Evolutionary conservation across 2,888 invertebrate genomes (phyloP), one percentile per base, ranked within the genome.

Genomic region (Cheilosia vulpina): DNA sequence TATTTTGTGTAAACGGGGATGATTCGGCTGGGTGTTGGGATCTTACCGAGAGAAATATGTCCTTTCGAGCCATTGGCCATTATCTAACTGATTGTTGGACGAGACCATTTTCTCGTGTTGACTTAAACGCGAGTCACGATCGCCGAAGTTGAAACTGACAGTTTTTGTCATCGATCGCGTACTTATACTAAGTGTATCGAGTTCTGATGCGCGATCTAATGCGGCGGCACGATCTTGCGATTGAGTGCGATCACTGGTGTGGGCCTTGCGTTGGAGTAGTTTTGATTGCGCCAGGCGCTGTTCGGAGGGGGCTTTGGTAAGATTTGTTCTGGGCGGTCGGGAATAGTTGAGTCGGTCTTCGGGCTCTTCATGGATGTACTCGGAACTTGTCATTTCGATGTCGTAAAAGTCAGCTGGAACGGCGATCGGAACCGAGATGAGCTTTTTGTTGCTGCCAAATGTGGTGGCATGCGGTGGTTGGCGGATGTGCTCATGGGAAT

Each of bases 61-160:
- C 89, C 89, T 90, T 87, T 91, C 92, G 85, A 90, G 88, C 89
- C 90, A 90, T 66, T 91, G 90, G 71, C 87, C 88, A 87, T 90
- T 91, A 34, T 90, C 89, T 69, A 85, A 88, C 88, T 89, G 89
- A 88, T 89, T 89, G 87, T 88, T 89, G 87, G 89, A 87, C 69
- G 89, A 65, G 87, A 88, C 83, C 87, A 89, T 78, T 80, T 89
- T 89, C 79, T 92, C 91, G 87, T 90, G 90, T 50, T 89, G 90
- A 75, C 88, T 87, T 68, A 92, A 88, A 19, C 91, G 91, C 73
- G 92, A 92, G 87, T 90, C 90, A 87, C 90, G 92, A 72, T 91
- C 92, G 81, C 90, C 91, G 88, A 92, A 92, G 89, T 92, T 91
- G 82, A 92, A 92, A 89, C 92, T 92, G 88, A 92, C 92, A 60